phyloP scores from a whole-genome alignment of 2,888 invertebrate genomes.

The Drosophila fungiperda region DNA sequence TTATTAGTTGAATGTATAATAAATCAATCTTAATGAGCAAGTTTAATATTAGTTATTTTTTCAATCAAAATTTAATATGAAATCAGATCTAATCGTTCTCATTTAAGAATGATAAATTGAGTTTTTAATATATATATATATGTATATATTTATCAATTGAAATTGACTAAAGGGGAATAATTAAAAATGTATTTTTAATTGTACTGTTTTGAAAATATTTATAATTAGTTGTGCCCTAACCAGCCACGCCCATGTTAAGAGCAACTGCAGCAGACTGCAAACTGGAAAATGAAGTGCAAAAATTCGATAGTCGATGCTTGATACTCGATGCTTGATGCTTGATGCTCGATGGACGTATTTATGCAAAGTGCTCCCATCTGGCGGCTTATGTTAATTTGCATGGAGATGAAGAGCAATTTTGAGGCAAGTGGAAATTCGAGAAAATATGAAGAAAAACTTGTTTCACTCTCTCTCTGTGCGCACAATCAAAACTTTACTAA shows the following conservation, averaged over 20 bases:
- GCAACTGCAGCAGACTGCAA: too few species aligned
- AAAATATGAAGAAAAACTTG: conserved; percentile 52
- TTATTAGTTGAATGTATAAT: background rate
- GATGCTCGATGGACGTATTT: conserved; percentile 38
- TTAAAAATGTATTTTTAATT: background rate
- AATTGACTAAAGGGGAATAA: too few species aligned
- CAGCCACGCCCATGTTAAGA: background rate
- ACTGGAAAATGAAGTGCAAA: background rate
- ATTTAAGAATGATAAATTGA: background rate
- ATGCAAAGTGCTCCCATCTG: conserved; percentile 68
- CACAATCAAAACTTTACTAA: conserved; percentile 83
- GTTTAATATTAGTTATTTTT: background rate
- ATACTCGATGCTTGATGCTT: background rate
- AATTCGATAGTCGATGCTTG: background rate
- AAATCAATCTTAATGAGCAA: background rate
- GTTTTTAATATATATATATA: background rate
- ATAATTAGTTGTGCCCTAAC: background rate
- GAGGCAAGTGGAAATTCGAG: conserved; percentile 36
- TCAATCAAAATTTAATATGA: background rate
- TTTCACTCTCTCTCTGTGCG: conserved; percentile 18
- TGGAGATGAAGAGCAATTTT: conserved; percentile 68
- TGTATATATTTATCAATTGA: background rate
- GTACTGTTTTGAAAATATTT: background rate
- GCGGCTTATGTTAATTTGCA: conserved; percentile 67
- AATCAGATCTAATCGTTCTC: background rate